These are phyloP conservation scores for Danio choprae DNA, from an alignment of 2,797 vertebrate species.

Conservation along the genomic window DNA sequence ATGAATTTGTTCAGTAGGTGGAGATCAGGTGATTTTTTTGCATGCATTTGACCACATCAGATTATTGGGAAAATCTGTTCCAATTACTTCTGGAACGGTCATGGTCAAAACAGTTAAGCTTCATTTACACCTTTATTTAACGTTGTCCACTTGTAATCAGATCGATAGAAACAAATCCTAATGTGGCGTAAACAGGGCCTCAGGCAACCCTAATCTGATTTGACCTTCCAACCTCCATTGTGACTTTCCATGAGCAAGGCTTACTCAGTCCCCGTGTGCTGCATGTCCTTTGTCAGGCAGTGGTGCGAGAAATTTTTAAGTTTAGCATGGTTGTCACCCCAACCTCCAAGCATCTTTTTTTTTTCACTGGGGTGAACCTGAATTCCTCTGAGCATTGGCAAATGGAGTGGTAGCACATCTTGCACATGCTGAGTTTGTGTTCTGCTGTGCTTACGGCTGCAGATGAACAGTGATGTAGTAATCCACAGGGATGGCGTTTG, in stretches of 20 bases:
- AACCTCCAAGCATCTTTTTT: neutral
- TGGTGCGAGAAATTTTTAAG: neutral
- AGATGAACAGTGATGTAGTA: conserved; percentile 24
- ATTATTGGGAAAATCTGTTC: too few relatives aligned
- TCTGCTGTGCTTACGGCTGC: conserved; percentile 14
- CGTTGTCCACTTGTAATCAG: too few relatives aligned
- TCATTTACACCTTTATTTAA: too few relatives aligned
- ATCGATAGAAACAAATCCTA: too few relatives aligned
- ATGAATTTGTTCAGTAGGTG: too few relatives aligned
- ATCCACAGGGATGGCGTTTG: conserved; percentile 9
- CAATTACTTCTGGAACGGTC: too few relatives aligned
- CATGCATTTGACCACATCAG: too few relatives aligned
- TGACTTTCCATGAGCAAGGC: neutral
- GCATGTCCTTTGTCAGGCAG: neutral
- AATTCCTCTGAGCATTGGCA: conserved; percentile 20
- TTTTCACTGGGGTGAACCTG: neutral
- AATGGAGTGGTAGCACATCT: conserved; percentile 21
- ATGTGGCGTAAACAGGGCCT: too few relatives aligned
- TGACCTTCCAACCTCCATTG: neutral
- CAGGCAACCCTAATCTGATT: neutral
- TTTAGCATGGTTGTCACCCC: conserved; percentile 10
- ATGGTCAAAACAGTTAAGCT: too few relatives aligned
- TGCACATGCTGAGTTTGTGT: conserved; percentile 36
- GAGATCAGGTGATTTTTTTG: too few relatives aligned
- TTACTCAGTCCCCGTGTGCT: neutral